Percentiles rank a stretch among this genome's conserved stretches.
Conservation (phyloP, 2,113 vertebrate genomes). For the Lates calcarifer region DNA sequence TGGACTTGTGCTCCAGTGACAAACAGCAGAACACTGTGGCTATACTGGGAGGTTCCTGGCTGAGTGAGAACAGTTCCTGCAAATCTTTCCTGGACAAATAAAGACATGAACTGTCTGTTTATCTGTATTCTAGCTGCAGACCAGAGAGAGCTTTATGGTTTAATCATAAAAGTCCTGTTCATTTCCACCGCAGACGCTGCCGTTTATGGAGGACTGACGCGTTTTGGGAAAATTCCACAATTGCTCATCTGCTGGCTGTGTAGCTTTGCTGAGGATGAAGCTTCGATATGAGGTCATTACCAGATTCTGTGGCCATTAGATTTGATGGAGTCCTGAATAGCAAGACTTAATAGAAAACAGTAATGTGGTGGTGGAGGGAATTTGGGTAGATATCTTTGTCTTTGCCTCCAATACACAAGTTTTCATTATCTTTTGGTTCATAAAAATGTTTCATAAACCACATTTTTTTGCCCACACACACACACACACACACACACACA, state of each 20-base stretch:
- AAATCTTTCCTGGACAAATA: not conserved
- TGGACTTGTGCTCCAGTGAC: no score
- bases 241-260: conserved; percentile 6
- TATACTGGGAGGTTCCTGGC: not conserved
- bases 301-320: conserved; percentile 3
- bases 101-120: not conserved
- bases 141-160: conserved; percentile 6
- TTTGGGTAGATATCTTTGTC: not conserved
- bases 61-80: not conserved
- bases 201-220: conserved; percentile 9
- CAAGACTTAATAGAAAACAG: conserved; percentile 1
- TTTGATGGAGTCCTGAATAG: not conserved
- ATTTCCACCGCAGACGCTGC: not conserved
- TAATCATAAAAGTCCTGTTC: not conserved
- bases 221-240: not conserved
- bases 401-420: not conserved
- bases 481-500: no score
- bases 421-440: not conserved
- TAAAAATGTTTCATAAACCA: not conserved
- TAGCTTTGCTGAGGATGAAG: not conserved
- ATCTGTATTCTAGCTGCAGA: conserved; percentile 1
- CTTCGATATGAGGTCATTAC: conserved; percentile 13
- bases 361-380: not conserved
- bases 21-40: no score
- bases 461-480: not conserved